Base-by-base conservation (phyloP, 2,797 vertebrate species). In the Syncerus caffer region DNA sequence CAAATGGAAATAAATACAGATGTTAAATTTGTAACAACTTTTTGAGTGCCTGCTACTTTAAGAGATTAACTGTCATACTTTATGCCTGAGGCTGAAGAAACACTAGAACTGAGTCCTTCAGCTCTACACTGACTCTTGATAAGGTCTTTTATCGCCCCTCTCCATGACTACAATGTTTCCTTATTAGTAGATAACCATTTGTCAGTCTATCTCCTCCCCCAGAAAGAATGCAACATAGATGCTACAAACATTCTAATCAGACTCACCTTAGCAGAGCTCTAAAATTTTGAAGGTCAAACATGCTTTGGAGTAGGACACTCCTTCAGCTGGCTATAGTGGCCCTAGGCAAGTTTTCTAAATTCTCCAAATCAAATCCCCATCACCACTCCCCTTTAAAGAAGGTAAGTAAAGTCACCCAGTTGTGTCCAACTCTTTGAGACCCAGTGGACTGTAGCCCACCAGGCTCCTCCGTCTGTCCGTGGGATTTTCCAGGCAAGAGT, bases 91-190 rank as follows among this genome's bases (percentile, higher is more conserved):
- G 85, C 45, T 92, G 76, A 83, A 92, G 82, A 86, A 94, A 79
- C 64, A 74, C 62, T 85, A 64, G 64, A 71, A 55, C n/a, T 29
- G 0, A 88, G 82, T 53, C 50, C 86, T 90, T 51, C 53, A 76
- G 89, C 74, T 82, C 57, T 38, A 38, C 23, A 38, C 11, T 11
- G 29, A 51, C 83, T 87, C 21, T 57, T 23, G 94, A 95, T 96
- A 97, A 97, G n/a, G 60, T 42, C 96, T 96, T 93, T 84, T 85
- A 96, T 90, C 51, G 88, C n/a, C 42, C 29, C 64, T 19, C 64
- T 83, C 31, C 50, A 29, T 12, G 92, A 38, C 78, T 93, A 95
- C 88, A 85, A 74, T 45, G 90, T 92, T 89, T 91, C 84, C 93
- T 88, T 5, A 17, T 67, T 57, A 71, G 34, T 50, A 71, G 88